phyloP scores from a whole-genome alignment of 2,113 vertebrate genomes.

The Planiliza haematocheilus region DNA sequence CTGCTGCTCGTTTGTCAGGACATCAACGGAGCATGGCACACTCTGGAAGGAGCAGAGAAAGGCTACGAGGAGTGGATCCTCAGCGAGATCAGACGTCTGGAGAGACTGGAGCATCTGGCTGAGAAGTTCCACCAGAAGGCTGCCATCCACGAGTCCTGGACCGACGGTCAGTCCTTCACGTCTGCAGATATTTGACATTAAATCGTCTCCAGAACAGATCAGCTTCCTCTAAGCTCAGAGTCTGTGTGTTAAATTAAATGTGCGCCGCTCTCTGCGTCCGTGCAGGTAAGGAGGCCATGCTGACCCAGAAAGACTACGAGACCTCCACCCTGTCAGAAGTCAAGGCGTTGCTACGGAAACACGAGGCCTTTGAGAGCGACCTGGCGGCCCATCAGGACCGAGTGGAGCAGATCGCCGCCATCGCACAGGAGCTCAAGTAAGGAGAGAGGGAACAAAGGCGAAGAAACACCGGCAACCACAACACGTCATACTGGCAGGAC shows the following conservation, averaged over 20 bases:
- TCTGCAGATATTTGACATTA: too few relatives aligned
- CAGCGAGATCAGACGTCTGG: constrained; percentile 92
- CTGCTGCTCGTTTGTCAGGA: constrained; percentile 81
- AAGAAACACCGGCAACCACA: too few relatives aligned
- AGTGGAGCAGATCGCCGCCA: constrained; percentile 96
- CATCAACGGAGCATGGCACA: constrained; percentile 92
- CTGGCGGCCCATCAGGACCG: constrained; percentile 95
- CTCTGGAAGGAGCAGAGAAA: constrained; percentile 93
- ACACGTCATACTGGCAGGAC: too few relatives aligned
- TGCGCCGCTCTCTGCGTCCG: neutral
- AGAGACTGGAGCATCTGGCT: constrained; percentile 92
- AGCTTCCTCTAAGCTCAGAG: too few relatives aligned
- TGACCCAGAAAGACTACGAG: constrained; percentile 92
- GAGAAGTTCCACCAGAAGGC: constrained; percentile 97
- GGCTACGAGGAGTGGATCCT: constrained; percentile 96
- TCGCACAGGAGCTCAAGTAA: constrained; percentile 96
- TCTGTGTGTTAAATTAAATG: neutral
- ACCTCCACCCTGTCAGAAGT: constrained; percentile 90
- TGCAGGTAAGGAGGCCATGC: constrained; percentile 92
- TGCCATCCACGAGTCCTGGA: constrained; percentile 93
- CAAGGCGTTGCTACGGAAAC: constrained; percentile 93
- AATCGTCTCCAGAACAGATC: too few relatives aligned
- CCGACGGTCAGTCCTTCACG: constrained; percentile 88
- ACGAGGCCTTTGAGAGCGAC: constrained; percentile 97
- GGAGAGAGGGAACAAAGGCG: neutral